These are phyloP conservation scores for Drosophila limbata DNA, from an alignment of 2,888 invertebrate species.

Conservation along the genomic window DNA sequence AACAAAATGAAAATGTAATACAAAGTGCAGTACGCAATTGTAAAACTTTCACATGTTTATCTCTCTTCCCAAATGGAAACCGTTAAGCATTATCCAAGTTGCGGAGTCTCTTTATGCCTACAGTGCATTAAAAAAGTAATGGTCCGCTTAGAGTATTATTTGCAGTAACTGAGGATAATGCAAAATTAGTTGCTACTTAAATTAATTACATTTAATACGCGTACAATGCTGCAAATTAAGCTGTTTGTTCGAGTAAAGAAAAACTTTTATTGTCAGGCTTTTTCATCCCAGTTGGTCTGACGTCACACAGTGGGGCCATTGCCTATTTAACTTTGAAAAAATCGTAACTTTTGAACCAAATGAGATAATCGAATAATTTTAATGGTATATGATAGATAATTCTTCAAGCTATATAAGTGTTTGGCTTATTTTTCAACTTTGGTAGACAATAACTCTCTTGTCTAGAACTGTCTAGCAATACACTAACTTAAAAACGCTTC, in stretches of 20 bases:
- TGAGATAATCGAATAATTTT: too few relatives aligned
- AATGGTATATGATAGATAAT: too few relatives aligned
- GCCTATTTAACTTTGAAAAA: too few relatives aligned
- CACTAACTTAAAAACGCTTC: too few relatives aligned
- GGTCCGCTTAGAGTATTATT: conserved; percentile 14
- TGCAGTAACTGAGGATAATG: conserved; percentile 11
- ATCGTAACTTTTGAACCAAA: too few relatives aligned
- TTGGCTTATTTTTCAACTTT: too few relatives aligned
- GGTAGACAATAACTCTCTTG: too few relatives aligned
- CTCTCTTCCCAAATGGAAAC: background rate
- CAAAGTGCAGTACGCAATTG: conserved; percentile 26
- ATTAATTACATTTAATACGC: conserved; percentile 18
- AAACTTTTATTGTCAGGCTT: conserved; percentile 7
- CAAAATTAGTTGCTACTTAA: conserved; percentile 15
- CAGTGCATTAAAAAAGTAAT: conserved; percentile 15
- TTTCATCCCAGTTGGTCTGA: background rate
- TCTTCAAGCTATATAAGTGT: too few relatives aligned
- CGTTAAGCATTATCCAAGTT: background rate
- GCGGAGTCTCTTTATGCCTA: background rate
- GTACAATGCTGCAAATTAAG: conserved; percentile 19
- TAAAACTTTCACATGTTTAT: conserved; percentile 4
- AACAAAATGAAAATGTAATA: conserved; percentile 12
- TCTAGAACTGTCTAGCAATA: too few relatives aligned
- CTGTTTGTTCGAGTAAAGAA: conserved; percentile 10
- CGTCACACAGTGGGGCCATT: background rate